A percentile compares a stretch with the other conserved stretches of the same genome.
Conservation (phyloP, 2,113 vertebrate genomes). For the Mesembrinibis cayennensis region DNA sequence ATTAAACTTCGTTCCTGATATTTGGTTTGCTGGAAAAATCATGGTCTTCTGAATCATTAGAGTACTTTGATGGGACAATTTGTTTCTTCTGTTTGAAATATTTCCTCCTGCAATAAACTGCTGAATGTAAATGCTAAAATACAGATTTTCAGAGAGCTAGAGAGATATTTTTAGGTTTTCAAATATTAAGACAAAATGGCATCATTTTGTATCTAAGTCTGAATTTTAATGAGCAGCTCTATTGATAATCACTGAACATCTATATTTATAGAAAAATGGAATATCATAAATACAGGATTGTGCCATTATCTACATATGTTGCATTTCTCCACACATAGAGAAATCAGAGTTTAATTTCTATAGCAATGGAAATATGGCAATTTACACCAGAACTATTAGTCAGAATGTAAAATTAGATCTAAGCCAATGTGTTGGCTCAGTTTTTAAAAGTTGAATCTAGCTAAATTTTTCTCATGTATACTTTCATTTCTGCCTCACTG, state of each 20-base stretch:
- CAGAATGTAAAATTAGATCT: conserved; percentile 54
- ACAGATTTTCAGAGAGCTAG: conserved; percentile 36
- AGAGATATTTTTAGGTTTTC: conserved; percentile 62
- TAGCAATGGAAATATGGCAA: conserved; percentile 31
- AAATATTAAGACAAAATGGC: conserved; percentile 52
- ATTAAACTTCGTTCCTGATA: conserved; percentile 29
- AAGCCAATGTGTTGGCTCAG: not conserved
- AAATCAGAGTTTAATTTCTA: conserved; percentile 30
- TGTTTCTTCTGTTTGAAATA: conserved; percentile 53
- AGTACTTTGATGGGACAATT: conserved; percentile 29
- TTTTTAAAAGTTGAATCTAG: not conserved
- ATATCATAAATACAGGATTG: conserved; percentile 57
- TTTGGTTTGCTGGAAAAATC: not conserved
- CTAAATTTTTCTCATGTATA: not conserved
- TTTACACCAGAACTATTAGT: conserved; percentile 53
- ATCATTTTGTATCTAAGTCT: conserved; percentile 63
- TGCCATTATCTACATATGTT: conserved; percentile 52
- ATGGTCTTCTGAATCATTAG: conserved; percentile 20
- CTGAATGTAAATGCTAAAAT: conserved; percentile 46
- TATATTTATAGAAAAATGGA: conserved; percentile 66
- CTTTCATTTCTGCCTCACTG: not conserved
- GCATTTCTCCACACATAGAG: not conserved
- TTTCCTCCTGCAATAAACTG: conserved; percentile 41
- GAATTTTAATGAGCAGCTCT: conserved; percentile 68
- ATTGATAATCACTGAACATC: conserved; percentile 61